phyloP scores from a whole-genome alignment of 2,797 vertebrate species.

The Poecile montanus region DNA sequence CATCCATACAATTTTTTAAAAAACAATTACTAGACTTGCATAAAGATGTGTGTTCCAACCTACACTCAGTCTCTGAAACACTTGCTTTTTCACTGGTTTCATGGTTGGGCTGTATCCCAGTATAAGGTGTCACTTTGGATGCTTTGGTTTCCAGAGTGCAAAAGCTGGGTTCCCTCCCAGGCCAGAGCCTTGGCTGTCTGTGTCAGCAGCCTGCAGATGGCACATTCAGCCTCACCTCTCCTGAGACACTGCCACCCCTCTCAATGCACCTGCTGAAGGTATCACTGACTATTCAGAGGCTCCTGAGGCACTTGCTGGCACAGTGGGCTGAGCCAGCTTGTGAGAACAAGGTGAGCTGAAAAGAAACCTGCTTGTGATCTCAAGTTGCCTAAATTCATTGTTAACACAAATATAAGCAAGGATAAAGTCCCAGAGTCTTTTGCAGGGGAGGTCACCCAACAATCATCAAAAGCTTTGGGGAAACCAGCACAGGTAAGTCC shows the following conservation, averaged over 20 bases:
- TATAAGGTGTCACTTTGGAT: not conserved
- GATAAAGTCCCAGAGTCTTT: not conserved
- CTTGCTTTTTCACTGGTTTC: not conserved
- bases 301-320: not conserved
- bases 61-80: not conserved
- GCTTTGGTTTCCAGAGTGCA: not conserved
- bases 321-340: accelerated
- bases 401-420: conserved; percentile 10
- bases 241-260: not conserved
- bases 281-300: not conserved
- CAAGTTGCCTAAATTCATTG: not conserved
- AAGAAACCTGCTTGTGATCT: not conserved
- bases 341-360: not conserved
- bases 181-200: not conserved
- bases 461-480: not conserved
- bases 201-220: not conserved
- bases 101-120: not conserved
- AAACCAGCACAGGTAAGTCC: conserved; percentile 19
- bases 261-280: not conserved
- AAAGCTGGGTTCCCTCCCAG: not conserved
- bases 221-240: not conserved
- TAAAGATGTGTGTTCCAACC: not conserved
- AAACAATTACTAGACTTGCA: not conserved
- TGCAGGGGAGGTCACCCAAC: not conserved
- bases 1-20: not conserved